Conservation (phyloP, 2,888 invertebrate species). For the Eudemis profundana region DNA sequence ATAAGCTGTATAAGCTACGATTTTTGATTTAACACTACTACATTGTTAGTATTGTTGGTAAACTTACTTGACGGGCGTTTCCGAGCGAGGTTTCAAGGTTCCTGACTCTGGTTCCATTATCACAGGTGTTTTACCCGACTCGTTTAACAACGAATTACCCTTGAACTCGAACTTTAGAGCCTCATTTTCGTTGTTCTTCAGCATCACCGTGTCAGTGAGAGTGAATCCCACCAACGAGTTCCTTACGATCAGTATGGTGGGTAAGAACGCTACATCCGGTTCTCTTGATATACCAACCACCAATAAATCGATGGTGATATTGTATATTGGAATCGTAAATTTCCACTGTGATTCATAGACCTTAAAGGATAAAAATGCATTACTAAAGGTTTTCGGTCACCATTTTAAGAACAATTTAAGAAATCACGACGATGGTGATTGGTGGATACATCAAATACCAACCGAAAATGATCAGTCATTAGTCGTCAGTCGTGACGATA, state of each 20-base stretch:
- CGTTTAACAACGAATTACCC: conserved; percentile 82
- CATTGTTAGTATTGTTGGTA: conserved; percentile 10
- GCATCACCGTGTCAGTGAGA: conserved; percentile 67
- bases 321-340: conserved; percentile 85
- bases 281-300: conserved; percentile 87
- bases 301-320: conserved; percentile 83
- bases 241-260: conserved; percentile 85
- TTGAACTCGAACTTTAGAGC: conserved; percentile 81
- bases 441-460: no score
- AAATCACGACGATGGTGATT: no score
- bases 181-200: conserved; percentile 85
- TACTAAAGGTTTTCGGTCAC: no score
- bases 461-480: no score
- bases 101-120: conserved; percentile 81
- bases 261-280: conserved; percentile 86
- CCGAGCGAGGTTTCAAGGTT: conserved; percentile 72
- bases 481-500: not conserved
- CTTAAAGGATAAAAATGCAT: no score
- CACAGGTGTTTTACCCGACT: conserved; percentile 81
- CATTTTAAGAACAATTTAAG: no score
- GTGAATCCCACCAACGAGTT: conserved; percentile 86
- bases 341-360: conserved; percentile 88
- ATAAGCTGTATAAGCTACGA: no score
- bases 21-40: no score
- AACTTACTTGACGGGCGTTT: conserved; percentile 82